These are phyloP conservation scores for Drosophila murphyi DNA, from an alignment of 1,140 invertebrate genomes.

Conservation along the genomic window DNA sequence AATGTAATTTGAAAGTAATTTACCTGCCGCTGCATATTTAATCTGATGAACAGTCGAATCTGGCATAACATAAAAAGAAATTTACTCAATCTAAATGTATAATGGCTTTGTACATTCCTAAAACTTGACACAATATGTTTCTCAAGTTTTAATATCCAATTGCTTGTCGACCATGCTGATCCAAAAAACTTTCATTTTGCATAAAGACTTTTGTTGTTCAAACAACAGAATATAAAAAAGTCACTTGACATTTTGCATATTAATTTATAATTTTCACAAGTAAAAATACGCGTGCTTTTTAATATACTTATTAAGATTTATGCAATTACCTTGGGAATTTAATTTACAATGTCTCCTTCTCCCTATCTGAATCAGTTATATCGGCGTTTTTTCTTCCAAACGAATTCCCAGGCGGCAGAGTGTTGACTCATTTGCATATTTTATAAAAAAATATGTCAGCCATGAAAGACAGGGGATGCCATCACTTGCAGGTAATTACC, in stretches of 20 bases:
- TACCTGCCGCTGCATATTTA: conserved; percentile 7
- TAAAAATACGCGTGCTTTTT: conserved; percentile 35
- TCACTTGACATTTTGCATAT: conserved; percentile 53
- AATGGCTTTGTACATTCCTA: background rate
- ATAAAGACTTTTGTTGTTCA: conserved; percentile 3
- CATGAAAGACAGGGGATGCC: conserved; percentile 61
- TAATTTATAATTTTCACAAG: conserved; percentile 21
- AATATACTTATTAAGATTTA: conserved; percentile 70
- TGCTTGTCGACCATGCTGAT: conserved; percentile 34
- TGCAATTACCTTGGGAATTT: conserved; percentile 75
- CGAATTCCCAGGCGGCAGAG: conserved; percentile 42
- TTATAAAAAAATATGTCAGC: conserved; percentile 47
- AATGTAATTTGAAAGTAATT: conserved; percentile 1
- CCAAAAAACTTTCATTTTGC: conserved; percentile 37
- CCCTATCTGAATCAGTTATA: conserved; percentile 32
- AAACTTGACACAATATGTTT: background rate
- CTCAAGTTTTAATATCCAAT: conserved; percentile 24
- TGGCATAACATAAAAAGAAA: no score
- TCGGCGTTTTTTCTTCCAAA: conserved; percentile 21
- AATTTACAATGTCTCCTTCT: conserved; percentile 59
- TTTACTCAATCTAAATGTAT: no score
- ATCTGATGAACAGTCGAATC: conserved; percentile 1
- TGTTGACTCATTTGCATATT: conserved; percentile 58
- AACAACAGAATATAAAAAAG: conserved; percentile 41
- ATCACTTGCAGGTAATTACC: conserved; percentile 46